Evolutionary conservation across 2,113 vertebrate species (phyloP).

Genomic region (Elgaria multicarinata): DNA sequence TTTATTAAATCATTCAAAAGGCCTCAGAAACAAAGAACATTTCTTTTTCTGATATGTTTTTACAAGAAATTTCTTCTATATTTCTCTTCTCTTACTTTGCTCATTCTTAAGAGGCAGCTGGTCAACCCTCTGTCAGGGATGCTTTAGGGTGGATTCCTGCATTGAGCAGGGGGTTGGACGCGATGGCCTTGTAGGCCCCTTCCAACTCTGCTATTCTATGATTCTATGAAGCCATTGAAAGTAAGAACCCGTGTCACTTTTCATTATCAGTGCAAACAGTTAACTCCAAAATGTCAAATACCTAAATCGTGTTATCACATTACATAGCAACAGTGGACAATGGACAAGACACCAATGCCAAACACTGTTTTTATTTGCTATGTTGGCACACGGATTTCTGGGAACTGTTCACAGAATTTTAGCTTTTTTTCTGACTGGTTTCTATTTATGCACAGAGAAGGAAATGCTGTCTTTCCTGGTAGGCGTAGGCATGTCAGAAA

Average conservation of each 20-base stretch:
- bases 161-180: too few species aligned
- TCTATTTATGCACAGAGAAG: not conserved
- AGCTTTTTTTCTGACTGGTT: not conserved
- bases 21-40: not conserved
- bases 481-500: not conserved
- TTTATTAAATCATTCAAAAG: not conserved
- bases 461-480: not conserved
- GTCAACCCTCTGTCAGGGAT: too few species aligned
- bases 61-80: not conserved
- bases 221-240: not conserved
- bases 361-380: not conserved
- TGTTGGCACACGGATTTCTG: not conserved
- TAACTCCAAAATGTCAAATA: slow-evolving; percentile 9
- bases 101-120: too few species aligned
- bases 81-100: not conserved
- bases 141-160: too few species aligned
- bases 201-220: too few species aligned
- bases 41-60: not conserved
- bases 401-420: not conserved
- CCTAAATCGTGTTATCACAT: not conserved
- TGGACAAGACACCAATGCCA: not conserved
- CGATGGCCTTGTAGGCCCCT: too few species aligned
- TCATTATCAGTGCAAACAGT: not conserved
- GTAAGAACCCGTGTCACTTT: not conserved
- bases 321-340: slow-evolving; percentile 7